Percentiles rank a stretch among this genome's conserved stretches.
These are phyloP conservation scores for Alviniconcha strummeri DNA, from an alignment of 2,888 invertebrate species.

Conservation along the genomic window DNA sequence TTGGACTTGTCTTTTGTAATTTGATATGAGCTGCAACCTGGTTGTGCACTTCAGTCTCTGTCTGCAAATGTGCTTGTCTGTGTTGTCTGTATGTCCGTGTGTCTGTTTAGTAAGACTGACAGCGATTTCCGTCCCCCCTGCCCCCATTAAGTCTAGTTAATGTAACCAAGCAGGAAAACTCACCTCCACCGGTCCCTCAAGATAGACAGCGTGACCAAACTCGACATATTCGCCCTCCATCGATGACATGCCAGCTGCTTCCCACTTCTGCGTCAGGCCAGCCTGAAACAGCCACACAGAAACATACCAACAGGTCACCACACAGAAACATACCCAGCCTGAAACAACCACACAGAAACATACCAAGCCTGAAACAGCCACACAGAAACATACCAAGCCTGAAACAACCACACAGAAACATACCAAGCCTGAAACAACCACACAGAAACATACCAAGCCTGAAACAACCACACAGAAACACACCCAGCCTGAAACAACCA, in stretches of 20 bases:
- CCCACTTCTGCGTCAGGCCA: constrained; percentile 69
- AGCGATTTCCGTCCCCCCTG: too few species aligned
- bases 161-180: not conserved
- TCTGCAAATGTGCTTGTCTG: too few species aligned
- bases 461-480: too few species aligned
- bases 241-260: constrained; percentile 84
- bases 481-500: too few species aligned
- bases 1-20: too few species aligned
- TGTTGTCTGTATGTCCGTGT: too few species aligned
- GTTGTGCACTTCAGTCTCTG: too few species aligned
- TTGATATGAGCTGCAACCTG: too few species aligned
- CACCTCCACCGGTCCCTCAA: constrained; percentile 87
- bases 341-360: not conserved
- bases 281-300: constrained; percentile 57
- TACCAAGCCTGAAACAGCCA: not conserved
- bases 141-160: too few species aligned
- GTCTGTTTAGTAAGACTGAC: too few species aligned
- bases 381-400: not conserved
- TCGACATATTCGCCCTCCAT: constrained; percentile 89
- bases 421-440: not conserved
- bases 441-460: not conserved
- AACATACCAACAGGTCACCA: not conserved
- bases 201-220: constrained; percentile 80
- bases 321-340: constrained; percentile 10
- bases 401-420: not conserved